Evolutionary conservation across 1,140 invertebrate genomes (phyloP).

Genomic region (Drosophila athabasca): DNA sequence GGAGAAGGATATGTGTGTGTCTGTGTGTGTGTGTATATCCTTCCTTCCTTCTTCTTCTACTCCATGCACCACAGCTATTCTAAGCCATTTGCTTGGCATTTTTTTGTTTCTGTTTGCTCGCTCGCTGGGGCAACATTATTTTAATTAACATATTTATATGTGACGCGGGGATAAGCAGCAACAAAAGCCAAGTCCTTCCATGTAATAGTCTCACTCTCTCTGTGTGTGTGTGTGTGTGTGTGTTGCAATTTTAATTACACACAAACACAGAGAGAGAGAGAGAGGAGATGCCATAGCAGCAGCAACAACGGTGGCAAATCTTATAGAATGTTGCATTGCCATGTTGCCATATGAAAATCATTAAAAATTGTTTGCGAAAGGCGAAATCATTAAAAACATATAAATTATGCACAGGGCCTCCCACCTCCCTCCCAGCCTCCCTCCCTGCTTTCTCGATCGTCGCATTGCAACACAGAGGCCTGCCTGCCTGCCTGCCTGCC

Average conservation of each 20-base stretch:
- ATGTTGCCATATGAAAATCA: slow-evolving; percentile 68
- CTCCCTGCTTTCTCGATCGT: no score
- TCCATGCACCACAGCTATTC: slow-evolving; percentile 55
- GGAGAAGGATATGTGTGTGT: slow-evolving; percentile 32
- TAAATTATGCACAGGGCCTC: slow-evolving; percentile 67
- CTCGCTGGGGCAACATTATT: slow-evolving; percentile 73
- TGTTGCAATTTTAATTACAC: slow-evolving; percentile 80
- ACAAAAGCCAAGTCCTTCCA: slow-evolving; percentile 52
- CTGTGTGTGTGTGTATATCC: background rate
- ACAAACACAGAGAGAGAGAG: slow-evolving; percentile 21
- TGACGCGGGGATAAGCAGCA: slow-evolving; percentile 37
- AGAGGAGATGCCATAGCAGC: slow-evolving; percentile 1
- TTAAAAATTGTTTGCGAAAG: slow-evolving; percentile 74
- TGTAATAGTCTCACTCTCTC: background rate
- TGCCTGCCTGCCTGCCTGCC: background rate
- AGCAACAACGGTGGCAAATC: slow-evolving; percentile 21
- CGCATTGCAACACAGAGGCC: slow-evolving; percentile 21
- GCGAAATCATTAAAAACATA: slow-evolving; percentile 79
- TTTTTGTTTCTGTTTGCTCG: background rate
- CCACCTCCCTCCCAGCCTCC: background rate
- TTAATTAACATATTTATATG: slow-evolving; percentile 80
- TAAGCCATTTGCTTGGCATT: slow-evolving; percentile 72
- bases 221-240: slow-evolving; percentile 23
- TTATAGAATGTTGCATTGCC: slow-evolving; percentile 42
- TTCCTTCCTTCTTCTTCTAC: slow-evolving; percentile 3